Evolutionary conservation across 2,888 invertebrate species (phyloP), one percentile per base, ranked within the genome.

Genomic region (Caenorhabditis afra): DNA sequence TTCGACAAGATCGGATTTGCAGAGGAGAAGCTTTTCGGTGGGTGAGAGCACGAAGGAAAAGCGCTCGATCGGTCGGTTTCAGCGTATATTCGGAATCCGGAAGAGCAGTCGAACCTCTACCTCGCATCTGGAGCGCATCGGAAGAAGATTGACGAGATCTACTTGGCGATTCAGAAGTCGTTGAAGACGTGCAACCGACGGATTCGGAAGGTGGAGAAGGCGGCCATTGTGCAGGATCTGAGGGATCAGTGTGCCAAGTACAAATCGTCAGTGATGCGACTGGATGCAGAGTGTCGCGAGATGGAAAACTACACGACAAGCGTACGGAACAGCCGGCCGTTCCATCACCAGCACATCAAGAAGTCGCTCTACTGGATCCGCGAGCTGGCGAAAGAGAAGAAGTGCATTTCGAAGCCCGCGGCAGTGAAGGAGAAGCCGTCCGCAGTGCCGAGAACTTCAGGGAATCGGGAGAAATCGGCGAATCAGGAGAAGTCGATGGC

Each of bases 111-210:
- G 18, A 70, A 61, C 37, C 49, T 70, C 20, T 39, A 23, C 52
- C 4, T 35, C 14, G 53, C 61, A 18, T 10, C 50, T 4, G 23
- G 20, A 29, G n/a, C 18, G 11, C 35, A 59, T 20, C 45, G 52
- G 12, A 37, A 35, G 8, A 47, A 59, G 20, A 52, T 70, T 20
- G 45, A 70, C 7, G 16, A 52, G 29, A 7, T 59, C 20, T 20
- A 45, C 16, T 1, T 18, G 35, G 44, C 44, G 14, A 61, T 70
- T 1, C 52, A 18, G 12, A 7, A 12, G 16, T 35, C 41, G 20
- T n/a, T 70, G 35, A 61, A 45, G 16, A 70, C 22, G 7, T 61
- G 61, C 47, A 70, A 70, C 45, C 59, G 68, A 3, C 44, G 68
- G 35, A 45, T 59, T 12, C 50, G 37, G 18, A 59, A 59, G 41